Evolutionary conservation across 2,797 vertebrate species (phyloP).

Genomic region (Hypotaenidia okinawae): DNA sequence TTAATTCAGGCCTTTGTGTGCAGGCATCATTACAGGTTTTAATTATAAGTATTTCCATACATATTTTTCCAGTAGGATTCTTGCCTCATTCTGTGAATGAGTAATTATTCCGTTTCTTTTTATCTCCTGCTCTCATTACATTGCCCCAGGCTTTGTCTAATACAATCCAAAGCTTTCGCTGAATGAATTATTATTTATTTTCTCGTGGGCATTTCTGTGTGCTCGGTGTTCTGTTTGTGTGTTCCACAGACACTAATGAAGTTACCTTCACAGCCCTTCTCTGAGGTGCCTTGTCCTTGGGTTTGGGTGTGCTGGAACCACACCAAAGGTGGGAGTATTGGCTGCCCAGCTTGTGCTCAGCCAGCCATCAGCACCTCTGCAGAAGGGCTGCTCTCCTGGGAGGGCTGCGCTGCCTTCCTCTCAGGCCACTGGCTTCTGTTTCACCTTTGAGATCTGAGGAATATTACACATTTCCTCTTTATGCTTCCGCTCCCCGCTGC

Average conservation of each 20-base stretch:
- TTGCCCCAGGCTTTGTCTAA: constrained; percentile 67
- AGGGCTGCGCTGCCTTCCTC: not conserved
- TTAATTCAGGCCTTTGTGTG: constrained; percentile 40
- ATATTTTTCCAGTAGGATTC: constrained; percentile 64
- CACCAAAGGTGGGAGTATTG: not conserved
- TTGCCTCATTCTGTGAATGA: constrained; percentile 64
- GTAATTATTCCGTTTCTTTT: constrained; percentile 70
- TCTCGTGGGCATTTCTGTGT: constrained; percentile 62
- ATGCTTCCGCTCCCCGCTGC: accelerated
- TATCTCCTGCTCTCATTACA: constrained; percentile 69
- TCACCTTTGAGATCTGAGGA: not conserved
- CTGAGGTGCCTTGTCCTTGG: not conserved
- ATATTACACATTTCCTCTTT: not conserved
- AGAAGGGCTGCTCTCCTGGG: not conserved
- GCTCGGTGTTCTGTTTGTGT: constrained; percentile 52
- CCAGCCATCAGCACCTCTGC: not conserved
- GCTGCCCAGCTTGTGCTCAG: not conserved
- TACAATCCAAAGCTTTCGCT: constrained; percentile 64
- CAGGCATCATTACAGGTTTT: constrained; percentile 49
- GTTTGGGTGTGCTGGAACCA: not conserved
- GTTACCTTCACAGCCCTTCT: not conserved
- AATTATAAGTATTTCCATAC: constrained; percentile 61
- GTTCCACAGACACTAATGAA: constrained; percentile 27
- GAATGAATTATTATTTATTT: constrained; percentile 71
- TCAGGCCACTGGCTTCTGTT: not conserved